Evolutionary conservation across 2,113 vertebrate genomes (phyloP), one percentile per base, ranked within the genome.

Genomic region (Collichthys lucidus): DNA sequence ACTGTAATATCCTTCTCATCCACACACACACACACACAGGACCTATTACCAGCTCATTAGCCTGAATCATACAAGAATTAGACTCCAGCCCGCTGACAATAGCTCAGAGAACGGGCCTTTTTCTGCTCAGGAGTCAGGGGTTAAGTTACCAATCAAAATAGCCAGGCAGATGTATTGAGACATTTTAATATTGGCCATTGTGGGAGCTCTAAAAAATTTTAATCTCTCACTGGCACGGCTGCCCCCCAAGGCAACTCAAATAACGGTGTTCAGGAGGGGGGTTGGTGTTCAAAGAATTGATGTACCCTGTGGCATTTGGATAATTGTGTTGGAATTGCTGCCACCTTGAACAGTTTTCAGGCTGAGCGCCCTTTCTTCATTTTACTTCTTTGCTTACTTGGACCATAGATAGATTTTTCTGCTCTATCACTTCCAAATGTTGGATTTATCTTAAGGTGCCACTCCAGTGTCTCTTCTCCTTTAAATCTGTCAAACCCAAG

Each of bases 71-170:
- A 96, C 96, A 94, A 93, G 96, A 97, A 99, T 98, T 98, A 98
- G 96, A 97, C 97, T 96, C 95, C 95, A 95, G 95, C 96, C 94
- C 90, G 93, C 95, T 95, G 96, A 98, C 96, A 97, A 96, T 97
- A 94, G 96, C 95, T 95, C 93, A 91, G 96, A 96, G 96, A 97
- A 96, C 91, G 84, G 96, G 92, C 90, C 60, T 95, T 64, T 86
- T 96, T 96, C 96, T 96, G 95, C 97, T 96, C 95, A 94, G 96
- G 96, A 98, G 97, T 98, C 97, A 98, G 96, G 97, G 98, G 98
- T 99, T 98, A 98, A 97, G 97, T 97, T 97, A 97, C 96, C 97
- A 97, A 98, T 98, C 98, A 98, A 97, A 97, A 96, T 96, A 96
- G 96, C 96, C 95, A 92, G 94, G 96, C 96, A 97, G 96, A 98